Evolutionary conservation across 53 echinoderm and acorn worm species (phyloP).

Genomic region (Echinometra lucunter): DNA sequence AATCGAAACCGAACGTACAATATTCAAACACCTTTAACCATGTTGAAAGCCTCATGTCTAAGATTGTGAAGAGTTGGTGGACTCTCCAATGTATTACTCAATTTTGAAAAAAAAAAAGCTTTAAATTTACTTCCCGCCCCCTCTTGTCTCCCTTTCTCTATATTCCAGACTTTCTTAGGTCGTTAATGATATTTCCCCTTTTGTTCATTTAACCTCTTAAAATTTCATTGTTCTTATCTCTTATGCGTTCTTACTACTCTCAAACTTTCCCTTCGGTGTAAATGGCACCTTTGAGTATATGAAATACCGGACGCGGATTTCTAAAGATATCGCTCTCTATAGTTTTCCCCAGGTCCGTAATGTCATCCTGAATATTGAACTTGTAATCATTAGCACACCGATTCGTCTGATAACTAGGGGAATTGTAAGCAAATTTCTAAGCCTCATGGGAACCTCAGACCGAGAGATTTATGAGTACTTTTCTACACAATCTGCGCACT

Average conservation of each 20-base stretch:
- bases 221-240: neutral
- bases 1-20: slow-evolving; percentile 9
- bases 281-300: neutral
- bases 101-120: neutral
- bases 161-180: neutral
- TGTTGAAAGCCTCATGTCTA: too few relatives aligned
- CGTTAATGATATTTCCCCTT: neutral
- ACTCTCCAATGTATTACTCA: neutral
- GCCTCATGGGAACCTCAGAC: neutral
- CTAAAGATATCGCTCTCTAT: slow-evolving; percentile 6
- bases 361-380: slow-evolving; percentile 5
- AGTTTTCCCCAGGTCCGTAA: slow-evolving; percentile 23
- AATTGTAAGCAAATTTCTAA: neutral
- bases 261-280: neutral
- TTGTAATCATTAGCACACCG: neutral
- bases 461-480: neutral
- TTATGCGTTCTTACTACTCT: neutral
- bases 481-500: neutral
- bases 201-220: neutral
- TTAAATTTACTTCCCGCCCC: neutral
- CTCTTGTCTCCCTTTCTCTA: neutral
- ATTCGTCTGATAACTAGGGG: neutral
- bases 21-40: too few relatives aligned
- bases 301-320: slow-evolving; percentile 39
- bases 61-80: neutral